Evolutionary conservation across 2,113 vertebrate species (phyloP).

Genomic region (Seriola aureovittata): DNA sequence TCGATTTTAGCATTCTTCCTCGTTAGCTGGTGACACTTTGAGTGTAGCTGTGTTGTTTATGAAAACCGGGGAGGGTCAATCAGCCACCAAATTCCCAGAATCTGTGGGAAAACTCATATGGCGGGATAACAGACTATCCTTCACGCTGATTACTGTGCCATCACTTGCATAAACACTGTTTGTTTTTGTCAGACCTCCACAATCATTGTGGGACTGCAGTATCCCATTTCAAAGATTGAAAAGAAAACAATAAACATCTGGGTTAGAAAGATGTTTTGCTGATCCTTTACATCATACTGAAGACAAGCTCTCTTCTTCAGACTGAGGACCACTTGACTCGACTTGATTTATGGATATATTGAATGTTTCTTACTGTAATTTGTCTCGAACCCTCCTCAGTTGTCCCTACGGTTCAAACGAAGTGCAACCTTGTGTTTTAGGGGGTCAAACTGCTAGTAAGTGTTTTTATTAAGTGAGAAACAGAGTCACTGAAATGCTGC

Average conservation of each 20-base stretch:
- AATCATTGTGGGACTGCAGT: constrained; percentile 39
- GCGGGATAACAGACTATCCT: constrained; percentile 56
- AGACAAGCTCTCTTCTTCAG: constrained; percentile 5
- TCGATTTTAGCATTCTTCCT: constrained; percentile 52
- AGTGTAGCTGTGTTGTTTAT: constrained; percentile 74
- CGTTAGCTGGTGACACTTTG: constrained; percentile 74
- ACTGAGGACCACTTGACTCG: constrained; percentile 29
- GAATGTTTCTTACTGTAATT: constrained; percentile 39
- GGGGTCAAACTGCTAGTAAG: constrained; percentile 40
- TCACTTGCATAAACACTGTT: constrained; percentile 59
- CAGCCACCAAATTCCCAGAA: constrained; percentile 81
- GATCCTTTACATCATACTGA: constrained; percentile 16
- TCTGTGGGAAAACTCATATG: constrained; percentile 72
- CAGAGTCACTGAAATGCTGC: constrained; percentile 35
- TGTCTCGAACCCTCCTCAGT: neutral
- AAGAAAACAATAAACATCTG: constrained; percentile 61
- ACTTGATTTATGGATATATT: constrained; percentile 3
- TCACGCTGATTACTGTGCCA: constrained; percentile 62
- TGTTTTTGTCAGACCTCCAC: constrained; percentile 41
- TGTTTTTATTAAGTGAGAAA: constrained; percentile 39
- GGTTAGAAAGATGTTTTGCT: constrained; percentile 33
- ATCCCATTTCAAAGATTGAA: constrained; percentile 52
- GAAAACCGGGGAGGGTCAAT: constrained; percentile 74
- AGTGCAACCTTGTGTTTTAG: constrained; percentile 24
- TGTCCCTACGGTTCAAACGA: constrained; percentile 26